Evolutionary conservation across 2,888 invertebrate species (phyloP).

Genomic region (Xestobium rufovillosum): DNA sequence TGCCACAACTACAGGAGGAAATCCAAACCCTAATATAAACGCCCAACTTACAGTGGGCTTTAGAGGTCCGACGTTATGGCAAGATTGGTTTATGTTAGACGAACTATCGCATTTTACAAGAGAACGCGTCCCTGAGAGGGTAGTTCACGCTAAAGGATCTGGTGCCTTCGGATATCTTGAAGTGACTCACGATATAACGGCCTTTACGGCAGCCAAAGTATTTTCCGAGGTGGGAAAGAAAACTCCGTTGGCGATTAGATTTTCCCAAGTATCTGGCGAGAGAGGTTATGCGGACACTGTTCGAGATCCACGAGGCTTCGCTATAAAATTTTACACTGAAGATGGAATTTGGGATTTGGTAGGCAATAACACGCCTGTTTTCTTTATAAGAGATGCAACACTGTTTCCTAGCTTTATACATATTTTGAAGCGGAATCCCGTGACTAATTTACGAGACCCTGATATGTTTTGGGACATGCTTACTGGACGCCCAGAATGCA

Average conservation of each 20-base stretch:
- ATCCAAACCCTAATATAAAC: conserved; percentile 70
- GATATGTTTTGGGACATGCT: conserved; percentile 98
- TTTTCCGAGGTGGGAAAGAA: conserved; percentile 71
- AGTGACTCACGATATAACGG: conserved; percentile 77
- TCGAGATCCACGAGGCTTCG: conserved; percentile 88
- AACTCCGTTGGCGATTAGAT: conserved; percentile 72
- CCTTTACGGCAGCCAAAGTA: conserved; percentile 70
- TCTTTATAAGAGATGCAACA: conserved; percentile 85
- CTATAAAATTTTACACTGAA: conserved; percentile 88
- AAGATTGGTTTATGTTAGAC: conserved; percentile 75
- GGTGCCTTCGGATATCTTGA: conserved; percentile 83
- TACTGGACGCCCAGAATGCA: conserved; percentile 76
- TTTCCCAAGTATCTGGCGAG: conserved; percentile 84
- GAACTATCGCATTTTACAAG: conserved; percentile 79
- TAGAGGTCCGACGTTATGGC: conserved; percentile 77
- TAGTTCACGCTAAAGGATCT: conserved; percentile 94
- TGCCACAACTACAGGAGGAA: conserved; percentile 74
- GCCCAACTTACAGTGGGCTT: conserved; percentile 80
- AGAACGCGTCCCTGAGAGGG: conserved; percentile 92
- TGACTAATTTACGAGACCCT: conserved; percentile 80
- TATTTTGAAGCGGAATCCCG: conserved; percentile 94
- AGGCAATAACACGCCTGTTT: conserved; percentile 88
- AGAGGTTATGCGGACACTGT: conserved; percentile 86
- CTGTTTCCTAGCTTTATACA: conserved; percentile 94
- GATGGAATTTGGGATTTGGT: conserved; percentile 92